A percentile compares a stretch with the other conserved stretches of the same genome.
Conservation (phyloP, 2,888 invertebrate species). For the Dexiosoma caninum region DNA sequence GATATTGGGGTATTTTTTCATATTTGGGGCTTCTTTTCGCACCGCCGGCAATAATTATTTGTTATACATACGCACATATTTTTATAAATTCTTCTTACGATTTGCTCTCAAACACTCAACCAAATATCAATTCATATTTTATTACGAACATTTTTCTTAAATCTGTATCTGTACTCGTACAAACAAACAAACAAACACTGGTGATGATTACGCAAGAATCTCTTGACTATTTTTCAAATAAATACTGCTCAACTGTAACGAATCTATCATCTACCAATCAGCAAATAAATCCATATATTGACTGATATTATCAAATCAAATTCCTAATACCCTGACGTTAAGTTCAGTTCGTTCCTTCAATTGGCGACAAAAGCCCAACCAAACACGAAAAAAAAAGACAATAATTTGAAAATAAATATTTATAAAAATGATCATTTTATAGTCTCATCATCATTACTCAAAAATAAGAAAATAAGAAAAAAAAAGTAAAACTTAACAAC, state of each 20-base stretch:
- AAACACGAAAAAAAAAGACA: slow-evolving; percentile 13
- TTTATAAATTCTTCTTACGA: too few relatives aligned
- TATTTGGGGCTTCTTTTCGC: too few relatives aligned
- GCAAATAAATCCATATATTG: background rate
- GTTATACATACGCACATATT: too few relatives aligned
- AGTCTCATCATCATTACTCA: slow-evolving; percentile 50
- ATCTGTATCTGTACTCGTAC: too few relatives aligned
- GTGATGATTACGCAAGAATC: too few relatives aligned
- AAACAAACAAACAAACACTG: too few relatives aligned
- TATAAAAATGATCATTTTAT: slow-evolving; percentile 33
- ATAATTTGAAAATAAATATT: slow-evolving; percentile 11
- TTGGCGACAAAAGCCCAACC: background rate
- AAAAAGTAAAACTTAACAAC: background rate
- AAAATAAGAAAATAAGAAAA: background rate
- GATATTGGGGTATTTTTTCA: too few relatives aligned
- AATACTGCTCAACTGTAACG: slow-evolving; percentile 3
- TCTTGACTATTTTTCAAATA: background rate
- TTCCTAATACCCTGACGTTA: slow-evolving; percentile 23
- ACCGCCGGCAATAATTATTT: too few relatives aligned
- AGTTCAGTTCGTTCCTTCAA: slow-evolving; percentile 24
- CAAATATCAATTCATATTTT: too few relatives aligned
- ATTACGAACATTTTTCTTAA: too few relatives aligned
- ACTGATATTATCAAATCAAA: slow-evolving; percentile 21
- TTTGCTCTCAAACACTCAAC: too few relatives aligned
- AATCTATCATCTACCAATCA: background rate